A percentile compares a stretch with the other conserved stretches of the same genome.
Conservation (phyloP, 2,888 invertebrate species). For the Clanis bilineata region DNA sequence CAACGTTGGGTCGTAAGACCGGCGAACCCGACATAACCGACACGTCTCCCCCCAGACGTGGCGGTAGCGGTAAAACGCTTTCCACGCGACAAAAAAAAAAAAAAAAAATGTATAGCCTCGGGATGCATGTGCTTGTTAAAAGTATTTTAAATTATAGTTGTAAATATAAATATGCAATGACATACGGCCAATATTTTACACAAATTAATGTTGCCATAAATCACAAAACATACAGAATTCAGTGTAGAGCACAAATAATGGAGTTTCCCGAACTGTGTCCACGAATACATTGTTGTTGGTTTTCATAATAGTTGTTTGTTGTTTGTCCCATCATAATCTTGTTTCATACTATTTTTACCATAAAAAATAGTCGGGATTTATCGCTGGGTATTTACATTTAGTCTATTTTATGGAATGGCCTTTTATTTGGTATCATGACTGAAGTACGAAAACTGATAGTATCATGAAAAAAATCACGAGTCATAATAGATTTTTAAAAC, state of each 20-base stretch:
- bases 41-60: too few species aligned
- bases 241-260: conserved; percentile 3
- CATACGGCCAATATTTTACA: background rate
- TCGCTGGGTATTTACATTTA: background rate
- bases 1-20: too few species aligned
- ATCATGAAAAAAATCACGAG: background rate
- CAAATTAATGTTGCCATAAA: background rate
- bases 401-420: background rate
- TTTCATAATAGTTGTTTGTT: conserved; percentile 6
- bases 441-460: background rate
- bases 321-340: conserved; percentile 7
- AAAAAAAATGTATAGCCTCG: too few species aligned
- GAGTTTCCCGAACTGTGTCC: conserved; percentile 5
- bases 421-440: background rate
- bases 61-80: too few species aligned
- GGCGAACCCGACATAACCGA: too few species aligned
- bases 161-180: background rate
- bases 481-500: too few species aligned
- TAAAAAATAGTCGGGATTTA: background rate
- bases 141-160: background rate
- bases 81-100: too few species aligned
- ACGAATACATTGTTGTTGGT: background rate
- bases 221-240: background rate
- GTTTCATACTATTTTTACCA: background rate
- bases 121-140: background rate